Base-by-base conservation (phyloP, 2,888 invertebrate genomes). In the Mesorhabditis sp. region DNA sequence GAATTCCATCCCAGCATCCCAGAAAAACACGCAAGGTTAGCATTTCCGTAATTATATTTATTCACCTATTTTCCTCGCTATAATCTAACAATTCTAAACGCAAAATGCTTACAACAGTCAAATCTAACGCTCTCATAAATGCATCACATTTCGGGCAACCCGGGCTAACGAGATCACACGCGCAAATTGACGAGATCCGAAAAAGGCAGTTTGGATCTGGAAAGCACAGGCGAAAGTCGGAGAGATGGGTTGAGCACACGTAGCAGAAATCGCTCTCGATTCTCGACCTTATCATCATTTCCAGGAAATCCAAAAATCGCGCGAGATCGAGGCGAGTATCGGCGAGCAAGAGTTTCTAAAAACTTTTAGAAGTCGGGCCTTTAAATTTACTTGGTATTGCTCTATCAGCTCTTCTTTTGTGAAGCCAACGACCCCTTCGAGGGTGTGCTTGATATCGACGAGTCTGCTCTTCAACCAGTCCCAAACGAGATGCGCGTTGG, bases 401-500 rank as follows among this genome's bases (percentile, higher is more conserved):
- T 76, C 76, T 5, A 70, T 71, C 69, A 80, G 74, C 67, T 82
- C 82, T 15, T 75, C 67, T 13, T 70, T 61, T 2, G 67, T 64
- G 67, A 78, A 80, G 10, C 74, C 45, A 7, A 69, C 65, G 45
- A 64, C 45, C 43, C 77, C 69, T 0, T 64, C 67, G 4, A 83
- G 72, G 66, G 83, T 82, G 3, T 72, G 44, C 4, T 70, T 42
- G 7, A 81, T 79, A 61, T 81, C 80, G 4, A 63, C 45, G 13
- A 71, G 50, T 15, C 82, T 74, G 3, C 58, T n/a, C 5, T 65
- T 44, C 6, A 83, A 44, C 65, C 81, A 75, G 4, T 70, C 45
- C 10, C 67, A 43, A 4, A 83, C 76, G 10, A 73, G 63, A 10
- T 66, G 45, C n/a, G 83, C 45, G 68, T 95, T 96, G 83, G 92